These are phyloP conservation scores for Drosophila quinaria DNA, from an alignment of 2,888 invertebrate species.

Conservation along the genomic window DNA sequence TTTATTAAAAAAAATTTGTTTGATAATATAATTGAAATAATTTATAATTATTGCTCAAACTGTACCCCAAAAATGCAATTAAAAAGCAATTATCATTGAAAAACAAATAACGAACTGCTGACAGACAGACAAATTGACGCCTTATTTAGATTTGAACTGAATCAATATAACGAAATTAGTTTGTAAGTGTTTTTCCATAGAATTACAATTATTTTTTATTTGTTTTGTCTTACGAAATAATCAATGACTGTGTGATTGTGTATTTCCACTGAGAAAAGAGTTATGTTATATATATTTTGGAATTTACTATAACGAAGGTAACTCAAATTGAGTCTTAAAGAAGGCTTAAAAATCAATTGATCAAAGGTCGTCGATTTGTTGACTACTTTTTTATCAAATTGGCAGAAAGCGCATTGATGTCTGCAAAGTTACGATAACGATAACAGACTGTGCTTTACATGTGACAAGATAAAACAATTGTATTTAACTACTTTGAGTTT, in stretches of 20 bases:
- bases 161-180: too few species aligned
- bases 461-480: slow-evolving; percentile 8
- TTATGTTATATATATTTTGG: background rate
- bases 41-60: too few species aligned
- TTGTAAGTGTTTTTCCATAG: too few species aligned
- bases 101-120: slow-evolving; percentile 2
- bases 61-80: background rate
- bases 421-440: slow-evolving; percentile 9
- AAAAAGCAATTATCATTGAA: background rate
- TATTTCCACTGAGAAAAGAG: too few species aligned
- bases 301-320: background rate
- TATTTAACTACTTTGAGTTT: background rate
- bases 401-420: background rate
- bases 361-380: slow-evolving; percentile 19
- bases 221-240: too few species aligned
- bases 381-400: slow-evolving; percentile 17
- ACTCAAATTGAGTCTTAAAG: background rate
- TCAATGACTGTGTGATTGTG: too few species aligned
- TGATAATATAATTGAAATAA: background rate
- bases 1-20: background rate
- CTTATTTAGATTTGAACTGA: background rate
- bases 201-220: too few species aligned
- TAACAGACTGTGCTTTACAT: slow-evolving; percentile 14
- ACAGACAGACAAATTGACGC: background rate
- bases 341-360: slow-evolving; percentile 22